These are phyloP conservation scores for Scolanthus callimorphus DNA, from an alignment of 92 coral and sea anemone species.

Conservation along the genomic window DNA sequence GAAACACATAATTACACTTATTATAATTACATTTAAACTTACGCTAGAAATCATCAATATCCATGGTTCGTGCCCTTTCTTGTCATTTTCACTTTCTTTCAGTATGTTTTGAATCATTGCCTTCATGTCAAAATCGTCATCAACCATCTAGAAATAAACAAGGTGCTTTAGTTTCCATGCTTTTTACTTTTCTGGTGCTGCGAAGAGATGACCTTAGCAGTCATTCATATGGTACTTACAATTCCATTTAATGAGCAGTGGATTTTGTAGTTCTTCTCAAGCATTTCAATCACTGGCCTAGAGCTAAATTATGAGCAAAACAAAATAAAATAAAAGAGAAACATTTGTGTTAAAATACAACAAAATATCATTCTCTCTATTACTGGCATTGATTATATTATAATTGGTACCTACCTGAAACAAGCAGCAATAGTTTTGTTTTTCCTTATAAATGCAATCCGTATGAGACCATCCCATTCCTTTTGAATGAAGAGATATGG, in stretches of 20 bases:
- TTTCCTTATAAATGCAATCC: constrained; percentile 95
- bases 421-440: constrained; percentile 90
- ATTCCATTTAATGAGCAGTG: constrained; percentile 92
- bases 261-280: constrained; percentile 95
- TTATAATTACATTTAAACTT: no score
- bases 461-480: constrained; percentile 99
- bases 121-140: constrained; percentile 80
- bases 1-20: no score
- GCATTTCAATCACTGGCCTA: constrained; percentile 80
- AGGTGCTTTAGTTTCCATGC: no score
- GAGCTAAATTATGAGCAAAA: constrained; percentile 43
- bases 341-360: not conserved
- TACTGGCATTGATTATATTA: no score
- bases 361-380: no score
- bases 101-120: constrained; percentile 66
- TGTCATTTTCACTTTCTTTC: constrained; percentile 69
- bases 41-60: constrained; percentile 98
- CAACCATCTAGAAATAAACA: constrained; percentile 56
- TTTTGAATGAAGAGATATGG: constrained; percentile 7
- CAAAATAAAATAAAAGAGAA: not conserved
- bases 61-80: constrained; percentile 96
- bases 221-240: constrained; percentile 70
- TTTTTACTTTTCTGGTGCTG: no score
- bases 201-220: no score
- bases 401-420: constrained; percentile 69